Conservation (phyloP, 2,797 vertebrate species). For the Vireo griseus region DNA sequence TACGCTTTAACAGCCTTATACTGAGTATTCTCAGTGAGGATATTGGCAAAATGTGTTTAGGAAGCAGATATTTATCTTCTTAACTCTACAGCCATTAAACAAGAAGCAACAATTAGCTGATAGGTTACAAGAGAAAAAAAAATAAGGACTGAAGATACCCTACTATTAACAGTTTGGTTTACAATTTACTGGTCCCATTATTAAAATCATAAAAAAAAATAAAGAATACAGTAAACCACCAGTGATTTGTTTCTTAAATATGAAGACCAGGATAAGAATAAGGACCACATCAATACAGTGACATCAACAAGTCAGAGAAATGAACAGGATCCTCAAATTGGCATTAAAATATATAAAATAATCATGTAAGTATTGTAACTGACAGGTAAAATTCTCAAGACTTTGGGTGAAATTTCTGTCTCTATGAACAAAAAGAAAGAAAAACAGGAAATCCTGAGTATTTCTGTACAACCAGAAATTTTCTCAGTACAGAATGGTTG, state of each 20-base stretch:
- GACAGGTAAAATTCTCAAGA: neutral
- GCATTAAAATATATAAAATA: neutral
- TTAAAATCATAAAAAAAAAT: neutral
- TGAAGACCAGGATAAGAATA: neutral
- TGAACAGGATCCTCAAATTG: neutral
- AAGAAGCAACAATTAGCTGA: neutral
- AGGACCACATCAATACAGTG: neutral
- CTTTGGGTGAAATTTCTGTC: neutral
- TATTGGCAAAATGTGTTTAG: neutral
- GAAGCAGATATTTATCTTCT: neutral
- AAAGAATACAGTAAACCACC: neutral
- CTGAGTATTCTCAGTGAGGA: neutral
- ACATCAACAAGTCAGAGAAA: neutral
- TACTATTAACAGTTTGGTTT: neutral
- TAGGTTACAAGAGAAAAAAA: neutral
- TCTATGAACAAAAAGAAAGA: neutral
- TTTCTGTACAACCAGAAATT: neutral
- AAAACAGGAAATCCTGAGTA: neutral
- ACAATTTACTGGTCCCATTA: neutral
- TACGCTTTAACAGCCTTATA: neutral
- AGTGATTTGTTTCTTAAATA: neutral
- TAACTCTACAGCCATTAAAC: neutral
- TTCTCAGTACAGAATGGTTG: neutral
- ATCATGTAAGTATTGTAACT: neutral
- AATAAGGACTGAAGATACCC: neutral